Conservation (phyloP, 92 coral and sea anemone genomes). For the Epizoanthus fatuus region DNA sequence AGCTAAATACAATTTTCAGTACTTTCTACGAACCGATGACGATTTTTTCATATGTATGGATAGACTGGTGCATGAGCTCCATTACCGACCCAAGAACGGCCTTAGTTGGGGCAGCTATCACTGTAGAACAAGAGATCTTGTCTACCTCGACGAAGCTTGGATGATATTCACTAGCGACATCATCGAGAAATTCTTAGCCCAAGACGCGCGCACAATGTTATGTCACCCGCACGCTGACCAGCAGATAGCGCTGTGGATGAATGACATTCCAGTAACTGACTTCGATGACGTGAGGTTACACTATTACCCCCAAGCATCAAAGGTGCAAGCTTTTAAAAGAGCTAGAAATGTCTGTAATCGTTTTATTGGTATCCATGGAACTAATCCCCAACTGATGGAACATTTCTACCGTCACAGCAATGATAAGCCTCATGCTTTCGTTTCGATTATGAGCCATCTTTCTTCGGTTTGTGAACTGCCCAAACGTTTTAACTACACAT, state of each 20-base stretch:
- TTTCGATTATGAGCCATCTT: too few relatives aligned
- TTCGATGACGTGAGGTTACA: constrained; percentile 55
- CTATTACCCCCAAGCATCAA: constrained; percentile 17
- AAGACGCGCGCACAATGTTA: constrained; percentile 37
- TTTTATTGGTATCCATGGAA: constrained; percentile 56
- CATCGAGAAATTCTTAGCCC: constrained; percentile 25
- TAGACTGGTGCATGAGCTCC: constrained; percentile 49
- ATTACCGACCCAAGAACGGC: constrained; percentile 32
- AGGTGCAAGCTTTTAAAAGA: background rate
- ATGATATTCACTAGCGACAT: constrained; percentile 51
- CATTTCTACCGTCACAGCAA: too few relatives aligned
- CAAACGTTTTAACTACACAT: too few relatives aligned
- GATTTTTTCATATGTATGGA: constrained; percentile 62
- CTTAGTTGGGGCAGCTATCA: constrained; percentile 61
- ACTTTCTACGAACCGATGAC: constrained; percentile 59
- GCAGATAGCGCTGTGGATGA: constrained; percentile 61
- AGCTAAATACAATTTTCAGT: constrained; percentile 50
- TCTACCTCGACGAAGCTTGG: constrained; percentile 62
- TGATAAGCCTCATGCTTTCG: too few relatives aligned
- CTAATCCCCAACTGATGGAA: constrained; percentile 40
- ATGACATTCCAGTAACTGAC: constrained; percentile 51
- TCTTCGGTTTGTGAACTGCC: too few relatives aligned
- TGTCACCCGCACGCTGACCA: constrained; percentile 72
- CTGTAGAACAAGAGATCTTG: constrained; percentile 29
- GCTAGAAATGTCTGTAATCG: constrained; percentile 18